Evolutionary conservation across 1,140 invertebrate genomes (phyloP).

Genomic region (Palaemon carinicauda): DNA sequence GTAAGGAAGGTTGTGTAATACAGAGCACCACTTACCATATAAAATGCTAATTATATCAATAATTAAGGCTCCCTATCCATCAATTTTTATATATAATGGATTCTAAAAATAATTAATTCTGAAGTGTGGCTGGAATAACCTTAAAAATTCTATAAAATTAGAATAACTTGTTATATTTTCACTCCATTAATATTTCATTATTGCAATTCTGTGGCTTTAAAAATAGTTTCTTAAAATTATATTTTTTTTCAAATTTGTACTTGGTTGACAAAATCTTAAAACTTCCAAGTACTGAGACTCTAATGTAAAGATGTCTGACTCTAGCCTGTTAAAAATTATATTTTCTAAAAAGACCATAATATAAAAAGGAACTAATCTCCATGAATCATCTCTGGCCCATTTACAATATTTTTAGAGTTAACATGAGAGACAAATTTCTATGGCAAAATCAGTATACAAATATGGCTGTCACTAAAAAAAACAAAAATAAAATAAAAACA

Average conservation of each 20-base stretch:
- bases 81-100: not conserved
- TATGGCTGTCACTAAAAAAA: conserved; percentile 24
- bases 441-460: conserved; percentile 33
- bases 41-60: not conserved
- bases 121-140: conserved; percentile 11
- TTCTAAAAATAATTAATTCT: not conserved
- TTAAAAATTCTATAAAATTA: not conserved
- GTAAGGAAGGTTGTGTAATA: not conserved
- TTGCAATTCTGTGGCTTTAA: too few species aligned
- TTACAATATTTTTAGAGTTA: conserved; percentile 6
- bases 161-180: too few species aligned
- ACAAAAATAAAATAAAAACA: conserved; percentile 33
- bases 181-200: too few species aligned
- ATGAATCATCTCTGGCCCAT: not conserved
- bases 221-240: too few species aligned
- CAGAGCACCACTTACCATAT: conserved; percentile 48
- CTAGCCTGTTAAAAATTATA: not conserved
- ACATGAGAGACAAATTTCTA: conserved; percentile 5
- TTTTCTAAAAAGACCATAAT: not conserved
- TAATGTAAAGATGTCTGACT: not conserved
- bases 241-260: too few species aligned
- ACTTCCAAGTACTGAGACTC: too few species aligned
- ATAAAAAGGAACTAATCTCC: conserved; percentile 21
- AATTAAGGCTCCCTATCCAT: not conserved
- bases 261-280: too few species aligned